Evolutionary conservation across 2,113 vertebrate genomes (phyloP).

Genomic region (Butorides virescens): DNA sequence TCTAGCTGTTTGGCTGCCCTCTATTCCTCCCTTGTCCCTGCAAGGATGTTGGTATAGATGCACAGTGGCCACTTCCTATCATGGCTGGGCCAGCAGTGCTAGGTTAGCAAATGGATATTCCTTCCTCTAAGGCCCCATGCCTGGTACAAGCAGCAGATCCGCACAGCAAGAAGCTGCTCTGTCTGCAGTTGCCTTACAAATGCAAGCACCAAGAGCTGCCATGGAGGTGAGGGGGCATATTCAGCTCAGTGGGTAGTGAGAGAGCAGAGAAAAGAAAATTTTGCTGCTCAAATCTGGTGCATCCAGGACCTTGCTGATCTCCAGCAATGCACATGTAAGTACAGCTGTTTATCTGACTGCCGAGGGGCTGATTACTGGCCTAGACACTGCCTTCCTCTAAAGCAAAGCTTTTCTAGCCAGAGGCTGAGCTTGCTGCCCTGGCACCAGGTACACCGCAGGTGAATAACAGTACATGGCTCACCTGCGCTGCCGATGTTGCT

Average conservation of each 20-base stretch:
- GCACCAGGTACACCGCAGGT: not conserved
- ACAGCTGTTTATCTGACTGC: not conserved
- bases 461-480: conserved; percentile 10
- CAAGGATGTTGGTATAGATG: not conserved
- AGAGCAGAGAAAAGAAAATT: not conserved
- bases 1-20: not conserved
- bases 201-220: not conserved
- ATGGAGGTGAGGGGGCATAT: not conserved
- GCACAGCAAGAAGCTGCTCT: not conserved
- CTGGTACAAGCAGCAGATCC: not conserved
- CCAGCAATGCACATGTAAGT: not conserved
- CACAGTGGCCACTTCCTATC: not conserved
- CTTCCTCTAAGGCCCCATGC: not conserved
- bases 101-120: not conserved
- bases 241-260: not conserved
- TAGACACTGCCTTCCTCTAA: not conserved
- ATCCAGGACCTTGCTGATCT: not conserved
- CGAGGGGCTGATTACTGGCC: not conserved
- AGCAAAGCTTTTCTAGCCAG: not conserved
- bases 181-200: not conserved
- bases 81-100: not conserved
- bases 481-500: conserved; percentile 83
- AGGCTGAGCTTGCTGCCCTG: not conserved
- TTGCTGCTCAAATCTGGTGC: not conserved
- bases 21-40: not conserved